phyloP scores from a whole-genome alignment of 2,113 vertebrate genomes.

The Myotis lucifugus region DNA sequence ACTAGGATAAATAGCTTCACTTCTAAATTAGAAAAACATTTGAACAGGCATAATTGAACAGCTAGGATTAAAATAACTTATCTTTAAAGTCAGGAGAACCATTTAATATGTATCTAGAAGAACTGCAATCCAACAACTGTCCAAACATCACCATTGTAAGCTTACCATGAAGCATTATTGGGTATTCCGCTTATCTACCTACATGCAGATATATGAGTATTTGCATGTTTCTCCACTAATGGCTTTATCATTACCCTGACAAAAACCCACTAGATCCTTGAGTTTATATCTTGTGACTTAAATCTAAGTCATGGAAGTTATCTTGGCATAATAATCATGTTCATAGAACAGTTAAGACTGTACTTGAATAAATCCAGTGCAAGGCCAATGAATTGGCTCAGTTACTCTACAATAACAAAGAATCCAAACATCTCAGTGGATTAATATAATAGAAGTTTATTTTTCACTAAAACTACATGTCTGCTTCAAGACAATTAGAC shows the following conservation, averaged over 20 bases:
- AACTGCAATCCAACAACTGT: neutral
- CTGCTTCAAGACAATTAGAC: neutral
- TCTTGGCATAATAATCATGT: neutral
- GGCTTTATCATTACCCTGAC: neutral
- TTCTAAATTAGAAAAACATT: neutral
- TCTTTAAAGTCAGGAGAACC: neutral
- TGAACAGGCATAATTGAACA: neutral
- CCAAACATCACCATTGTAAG: neutral
- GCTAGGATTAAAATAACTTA: neutral
- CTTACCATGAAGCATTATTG: neutral
- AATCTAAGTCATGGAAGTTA: neutral
- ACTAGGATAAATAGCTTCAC: neutral
- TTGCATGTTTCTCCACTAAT: neutral
- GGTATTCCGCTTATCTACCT: neutral
- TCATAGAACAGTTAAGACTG: neutral
- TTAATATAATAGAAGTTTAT: neutral
- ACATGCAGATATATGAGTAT: neutral
- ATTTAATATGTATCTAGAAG: neutral
- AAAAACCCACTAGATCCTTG: neutral
- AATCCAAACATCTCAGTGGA: neutral
- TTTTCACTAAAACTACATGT: neutral
- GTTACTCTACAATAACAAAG: neutral
- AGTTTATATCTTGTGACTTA: neutral
- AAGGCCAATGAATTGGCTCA: neutral
- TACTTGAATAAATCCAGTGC: neutral